These are phyloP conservation scores for Lasioglossum vierecki DNA, from an alignment of 2,888 invertebrate genomes.

Conservation along the genomic window DNA sequence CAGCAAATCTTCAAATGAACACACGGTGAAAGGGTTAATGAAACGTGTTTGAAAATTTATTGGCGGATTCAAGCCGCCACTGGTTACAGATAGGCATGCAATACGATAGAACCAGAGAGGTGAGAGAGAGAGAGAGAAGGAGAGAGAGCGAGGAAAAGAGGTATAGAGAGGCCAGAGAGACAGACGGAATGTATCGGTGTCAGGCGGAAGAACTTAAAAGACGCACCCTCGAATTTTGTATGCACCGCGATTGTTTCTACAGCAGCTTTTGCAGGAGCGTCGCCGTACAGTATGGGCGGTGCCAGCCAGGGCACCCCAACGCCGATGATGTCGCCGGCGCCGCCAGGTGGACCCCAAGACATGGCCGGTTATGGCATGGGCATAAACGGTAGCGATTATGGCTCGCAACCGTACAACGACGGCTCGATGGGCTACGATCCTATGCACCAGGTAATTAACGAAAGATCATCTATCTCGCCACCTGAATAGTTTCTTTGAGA, in stretches of 20 bases:
- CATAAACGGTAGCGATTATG: slow-evolving; percentile 94
- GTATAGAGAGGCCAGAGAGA: slow-evolving; percentile 30
- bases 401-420: slow-evolving; percentile 93
- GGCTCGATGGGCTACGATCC: slow-evolving; percentile 96
- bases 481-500: slow-evolving; percentile 13
- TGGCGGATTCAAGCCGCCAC: slow-evolving; percentile 36
- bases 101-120: neutral
- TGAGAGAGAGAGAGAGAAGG: neutral
- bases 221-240: slow-evolving; percentile 81
- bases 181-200: slow-evolving; percentile 43
- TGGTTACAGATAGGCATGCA: slow-evolving; percentile 27
- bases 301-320: slow-evolving; percentile 95
- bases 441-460: slow-evolving; percentile 91
- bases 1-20: neutral
- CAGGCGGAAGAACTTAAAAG: slow-evolving; percentile 66
- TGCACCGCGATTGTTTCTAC: slow-evolving; percentile 84
- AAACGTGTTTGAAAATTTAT: neutral
- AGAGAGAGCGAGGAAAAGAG: neutral
- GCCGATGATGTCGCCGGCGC: slow-evolving; percentile 97
- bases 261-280: slow-evolving; percentile 89
- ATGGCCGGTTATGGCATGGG: slow-evolving; percentile 97
- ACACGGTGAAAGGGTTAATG: neutral
- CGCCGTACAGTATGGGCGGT: slow-evolving; percentile 93
- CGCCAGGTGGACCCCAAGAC: slow-evolving; percentile 90
- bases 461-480: neutral